Evolutionary conservation across 2,113 vertebrate species (phyloP).

Genomic region (Pelecanoides urinatrix): DNA sequence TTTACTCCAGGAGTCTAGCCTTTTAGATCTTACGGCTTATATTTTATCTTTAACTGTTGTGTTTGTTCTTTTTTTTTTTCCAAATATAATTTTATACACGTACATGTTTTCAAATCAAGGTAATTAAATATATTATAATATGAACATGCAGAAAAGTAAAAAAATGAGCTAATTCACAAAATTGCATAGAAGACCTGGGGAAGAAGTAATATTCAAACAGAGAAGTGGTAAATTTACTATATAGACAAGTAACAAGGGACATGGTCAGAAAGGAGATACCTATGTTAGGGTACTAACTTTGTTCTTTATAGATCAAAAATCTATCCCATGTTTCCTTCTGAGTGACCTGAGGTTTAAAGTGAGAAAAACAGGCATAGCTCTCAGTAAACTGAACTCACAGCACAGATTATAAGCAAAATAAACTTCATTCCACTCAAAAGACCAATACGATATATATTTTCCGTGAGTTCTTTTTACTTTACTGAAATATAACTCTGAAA

Average conservation of each 20-base stretch:
- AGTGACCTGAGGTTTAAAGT: background rate
- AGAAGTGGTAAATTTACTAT: background rate
- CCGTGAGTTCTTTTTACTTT: background rate
- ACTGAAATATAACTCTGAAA: background rate
- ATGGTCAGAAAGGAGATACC: background rate
- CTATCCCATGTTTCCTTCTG: background rate
- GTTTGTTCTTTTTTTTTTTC: background rate
- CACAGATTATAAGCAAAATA: background rate
- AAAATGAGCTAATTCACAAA: background rate
- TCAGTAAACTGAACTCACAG: background rate
- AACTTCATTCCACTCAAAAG: background rate
- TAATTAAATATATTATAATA: background rate
- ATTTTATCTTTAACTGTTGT: background rate
- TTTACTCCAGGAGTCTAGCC: background rate
- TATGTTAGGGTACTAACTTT: background rate
- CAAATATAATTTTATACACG: background rate
- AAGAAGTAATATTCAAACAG: background rate
- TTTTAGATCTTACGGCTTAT: background rate
- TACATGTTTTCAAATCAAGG: background rate
- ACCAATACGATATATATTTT: background rate
- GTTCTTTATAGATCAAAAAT: background rate
- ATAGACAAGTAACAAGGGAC: background rate
- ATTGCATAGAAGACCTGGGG: background rate
- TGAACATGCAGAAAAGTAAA: background rate
- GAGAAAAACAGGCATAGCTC: background rate